Percentiles rank a stretch among this genome's conserved stretches.
phyloP scores from a whole-genome alignment of 2,113 vertebrate species.

The Pelecanus crispus region DNA sequence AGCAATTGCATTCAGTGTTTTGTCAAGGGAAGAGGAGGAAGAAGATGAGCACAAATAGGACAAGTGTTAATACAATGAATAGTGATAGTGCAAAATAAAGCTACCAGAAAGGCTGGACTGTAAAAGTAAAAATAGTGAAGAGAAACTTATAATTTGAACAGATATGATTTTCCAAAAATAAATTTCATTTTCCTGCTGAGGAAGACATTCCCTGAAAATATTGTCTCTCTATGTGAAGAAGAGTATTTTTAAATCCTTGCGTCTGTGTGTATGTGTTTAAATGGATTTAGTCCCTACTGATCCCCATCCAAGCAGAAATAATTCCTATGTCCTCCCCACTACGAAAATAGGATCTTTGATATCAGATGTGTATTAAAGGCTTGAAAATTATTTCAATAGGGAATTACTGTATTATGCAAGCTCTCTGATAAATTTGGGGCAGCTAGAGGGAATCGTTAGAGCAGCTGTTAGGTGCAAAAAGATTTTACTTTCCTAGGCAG shows the following conservation, averaged over 20 bases:
- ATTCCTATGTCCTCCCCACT: neutral
- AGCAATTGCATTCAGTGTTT: neutral
- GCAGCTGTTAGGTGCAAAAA: neutral
- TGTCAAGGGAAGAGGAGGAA: neutral
- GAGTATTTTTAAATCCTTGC: neutral
- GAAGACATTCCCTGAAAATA: neutral
- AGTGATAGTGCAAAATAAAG: neutral
- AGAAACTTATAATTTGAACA: neutral
- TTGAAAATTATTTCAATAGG: neutral
- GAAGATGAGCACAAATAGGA: neutral
- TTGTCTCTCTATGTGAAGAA: neutral
- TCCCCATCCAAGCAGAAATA: neutral
- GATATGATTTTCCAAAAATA: neutral
- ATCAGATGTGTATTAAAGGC: neutral
- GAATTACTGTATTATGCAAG: neutral
- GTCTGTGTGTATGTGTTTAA: neutral
- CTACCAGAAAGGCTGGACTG: neutral
- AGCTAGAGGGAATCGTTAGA: neutral
- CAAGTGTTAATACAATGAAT: neutral
- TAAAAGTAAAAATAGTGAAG: neutral
- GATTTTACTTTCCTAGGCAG: neutral
- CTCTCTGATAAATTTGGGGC: neutral
- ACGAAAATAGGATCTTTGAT: neutral
- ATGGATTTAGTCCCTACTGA: neutral
- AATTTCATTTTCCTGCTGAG: neutral